Evolutionary conservation across 2,797 vertebrate genomes (phyloP).

Genomic region (Halcyon badia): DNA sequence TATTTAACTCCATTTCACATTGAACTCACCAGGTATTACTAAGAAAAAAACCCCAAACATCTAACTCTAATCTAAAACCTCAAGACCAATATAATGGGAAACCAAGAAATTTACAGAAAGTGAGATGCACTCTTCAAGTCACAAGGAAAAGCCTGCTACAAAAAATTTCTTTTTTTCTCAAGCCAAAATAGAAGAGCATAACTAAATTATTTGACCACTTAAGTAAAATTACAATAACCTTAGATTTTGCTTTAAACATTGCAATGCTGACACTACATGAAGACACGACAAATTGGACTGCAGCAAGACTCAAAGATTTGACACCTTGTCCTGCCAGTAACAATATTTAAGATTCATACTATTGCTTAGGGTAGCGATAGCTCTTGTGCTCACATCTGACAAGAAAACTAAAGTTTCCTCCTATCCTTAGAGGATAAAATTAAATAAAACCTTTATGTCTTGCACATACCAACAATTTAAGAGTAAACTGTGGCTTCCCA

Average conservation of each 20-base stretch:
- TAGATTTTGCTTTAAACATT: not conserved
- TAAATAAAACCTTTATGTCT: not conserved
- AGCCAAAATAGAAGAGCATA: not conserved
- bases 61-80: too few relatives aligned
- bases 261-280: not conserved
- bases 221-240: not conserved
- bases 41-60: too few relatives aligned
- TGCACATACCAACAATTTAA: not conserved
- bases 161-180: too few relatives aligned
- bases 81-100: too few relatives aligned
- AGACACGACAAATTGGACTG: not conserved
- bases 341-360: not conserved
- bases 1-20: too few relatives aligned
- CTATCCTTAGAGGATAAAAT: not conserved
- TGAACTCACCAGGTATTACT: too few relatives aligned
- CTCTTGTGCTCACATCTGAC: not conserved
- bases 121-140: too few relatives aligned
- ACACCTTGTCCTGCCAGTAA: not conserved
- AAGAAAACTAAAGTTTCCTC: not conserved
- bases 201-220: not conserved
- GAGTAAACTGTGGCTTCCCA: not conserved
- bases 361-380: not conserved
- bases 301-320: not conserved
- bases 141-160: too few relatives aligned
- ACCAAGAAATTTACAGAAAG: too few relatives aligned